Base-by-base conservation (phyloP, 2,888 invertebrate genomes). In the Apotomis capreana region DNA sequence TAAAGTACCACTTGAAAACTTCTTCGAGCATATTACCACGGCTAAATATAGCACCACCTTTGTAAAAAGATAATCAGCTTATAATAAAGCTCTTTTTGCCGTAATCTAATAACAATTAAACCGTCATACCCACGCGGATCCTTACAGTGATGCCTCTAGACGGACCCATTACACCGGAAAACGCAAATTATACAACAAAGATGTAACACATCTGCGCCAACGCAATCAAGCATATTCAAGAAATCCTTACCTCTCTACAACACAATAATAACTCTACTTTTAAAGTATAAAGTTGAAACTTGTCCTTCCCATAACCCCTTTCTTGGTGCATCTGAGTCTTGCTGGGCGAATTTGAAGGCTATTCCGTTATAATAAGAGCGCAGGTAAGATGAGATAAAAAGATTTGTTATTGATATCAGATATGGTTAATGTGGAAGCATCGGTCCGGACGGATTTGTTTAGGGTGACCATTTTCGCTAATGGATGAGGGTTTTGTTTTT, bases 121-220 rank as follows among this genome's bases (percentile, higher is more conserved):
- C 86, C 87, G 82, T 83, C 77, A 76, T 75, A 76, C 77, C 73
- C 77, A 76, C 74, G 73, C 73, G 69, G 74, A 74, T 74, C 75
- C 73, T 76, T 75, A 78, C 76, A 78, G 77, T 87, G 85, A 90
- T 89, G 84, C 87, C 81, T 79, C 85, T 88, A 88, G 92, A 92
- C 92, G 89, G 86, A 84, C 84, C 81, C 91, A 90, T 75, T 90
- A 89, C 88, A 89, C 92, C 90, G 92, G 92, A 92, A 92, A 89
- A 88, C 89, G 90, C 90, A 89, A 92, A 92, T 91, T 91, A 88
- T 86, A 89, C 92, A 92, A 92, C 92, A 92, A 92, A 92, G 91
- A 89, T 84, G 85, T 87, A 86, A 89, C 90, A 91, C 92, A 92
- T 92, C 92, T 92, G 92, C 91, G 86, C 83, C 75, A 73, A 83